Evolutionary conservation across 2,888 invertebrate species (phyloP).

Genomic region (Chaetoderma sp.): DNA sequence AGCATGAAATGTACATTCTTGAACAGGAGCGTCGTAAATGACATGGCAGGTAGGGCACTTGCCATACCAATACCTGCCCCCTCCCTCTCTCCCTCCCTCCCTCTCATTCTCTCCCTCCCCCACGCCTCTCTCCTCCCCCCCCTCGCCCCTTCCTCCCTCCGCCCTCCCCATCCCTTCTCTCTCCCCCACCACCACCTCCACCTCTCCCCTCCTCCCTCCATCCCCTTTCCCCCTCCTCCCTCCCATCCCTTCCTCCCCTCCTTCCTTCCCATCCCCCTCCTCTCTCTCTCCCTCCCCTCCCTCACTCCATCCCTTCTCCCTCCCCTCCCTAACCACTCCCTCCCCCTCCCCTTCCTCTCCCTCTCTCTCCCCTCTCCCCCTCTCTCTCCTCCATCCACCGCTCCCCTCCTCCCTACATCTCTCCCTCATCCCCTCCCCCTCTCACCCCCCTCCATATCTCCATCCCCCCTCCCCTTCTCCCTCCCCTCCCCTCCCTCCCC

Average conservation of each 20-base stretch:
- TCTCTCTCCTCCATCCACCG: background rate
- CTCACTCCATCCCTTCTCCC: background rate
- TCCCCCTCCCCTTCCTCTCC: background rate
- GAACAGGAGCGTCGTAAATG: too few relatives aligned
- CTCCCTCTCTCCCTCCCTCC: too few relatives aligned
- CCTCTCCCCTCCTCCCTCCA: background rate
- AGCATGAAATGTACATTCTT: too few relatives aligned
- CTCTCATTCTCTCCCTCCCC: too few relatives aligned
- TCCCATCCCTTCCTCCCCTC: background rate
- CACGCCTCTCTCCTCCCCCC: background rate
- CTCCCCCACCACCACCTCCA: background rate
- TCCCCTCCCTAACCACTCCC: background rate
- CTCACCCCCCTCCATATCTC: constrained; percentile 1
- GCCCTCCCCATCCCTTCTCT: background rate
- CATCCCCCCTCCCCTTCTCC: constrained; percentile 24
- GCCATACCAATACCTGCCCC: too few relatives aligned
- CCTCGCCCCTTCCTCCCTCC: background rate
- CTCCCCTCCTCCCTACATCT: background rate
- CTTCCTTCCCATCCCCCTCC: background rate
- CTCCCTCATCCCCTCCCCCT: background rate
- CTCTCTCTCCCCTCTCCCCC: background rate
- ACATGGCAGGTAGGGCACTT: too few relatives aligned
- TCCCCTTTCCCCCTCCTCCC: background rate
- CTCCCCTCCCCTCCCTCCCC: constrained; percentile 14
- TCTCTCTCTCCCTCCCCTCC: background rate